These are phyloP conservation scores for Polydrusus cervinus DNA, from an alignment of 2,888 invertebrate genomes.

Conservation along the genomic window DNA sequence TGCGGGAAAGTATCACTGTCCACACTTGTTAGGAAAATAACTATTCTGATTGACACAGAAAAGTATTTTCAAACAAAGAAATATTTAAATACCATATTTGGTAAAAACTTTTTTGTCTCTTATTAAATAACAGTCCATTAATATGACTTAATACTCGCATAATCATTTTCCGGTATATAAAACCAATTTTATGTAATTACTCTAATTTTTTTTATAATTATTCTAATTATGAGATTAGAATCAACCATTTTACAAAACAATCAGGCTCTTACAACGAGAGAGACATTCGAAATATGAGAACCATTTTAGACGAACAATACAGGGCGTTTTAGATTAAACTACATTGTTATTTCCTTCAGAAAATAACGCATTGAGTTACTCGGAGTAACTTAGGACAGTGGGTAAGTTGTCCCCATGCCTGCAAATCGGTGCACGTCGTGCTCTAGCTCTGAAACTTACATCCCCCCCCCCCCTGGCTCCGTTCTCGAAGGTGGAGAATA, in stretches of 20 bases:
- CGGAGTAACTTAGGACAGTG: no score
- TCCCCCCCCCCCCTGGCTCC: no score
- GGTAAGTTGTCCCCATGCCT: no score
- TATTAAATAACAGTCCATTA: neutral
- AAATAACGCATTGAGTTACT: neutral
- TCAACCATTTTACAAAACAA: constrained; percentile 41
- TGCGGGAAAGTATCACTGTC: no score
- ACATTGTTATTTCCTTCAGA: constrained; percentile 25
- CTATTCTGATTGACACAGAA: no score
- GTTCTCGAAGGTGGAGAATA: no score
- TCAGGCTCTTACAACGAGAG: constrained; percentile 25
- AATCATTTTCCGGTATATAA: constrained; percentile 9
- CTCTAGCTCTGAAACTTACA: no score
- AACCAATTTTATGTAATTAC: constrained; percentile 18
- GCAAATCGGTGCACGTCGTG: no score
- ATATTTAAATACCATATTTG: no score
- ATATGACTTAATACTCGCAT: neutral
- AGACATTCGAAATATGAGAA: constrained; percentile 50
- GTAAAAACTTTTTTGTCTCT: no score
- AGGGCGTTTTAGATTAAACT: constrained; percentile 47
- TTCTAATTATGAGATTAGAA: constrained; percentile 38
- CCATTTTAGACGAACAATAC: constrained; percentile 51
- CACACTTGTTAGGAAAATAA: no score
- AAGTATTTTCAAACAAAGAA: no score
- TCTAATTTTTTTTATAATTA: constrained; percentile 23